Evolutionary conservation across 2,797 vertebrate genomes (phyloP).

Genomic region (Hypotaenidia philippensis): DNA sequence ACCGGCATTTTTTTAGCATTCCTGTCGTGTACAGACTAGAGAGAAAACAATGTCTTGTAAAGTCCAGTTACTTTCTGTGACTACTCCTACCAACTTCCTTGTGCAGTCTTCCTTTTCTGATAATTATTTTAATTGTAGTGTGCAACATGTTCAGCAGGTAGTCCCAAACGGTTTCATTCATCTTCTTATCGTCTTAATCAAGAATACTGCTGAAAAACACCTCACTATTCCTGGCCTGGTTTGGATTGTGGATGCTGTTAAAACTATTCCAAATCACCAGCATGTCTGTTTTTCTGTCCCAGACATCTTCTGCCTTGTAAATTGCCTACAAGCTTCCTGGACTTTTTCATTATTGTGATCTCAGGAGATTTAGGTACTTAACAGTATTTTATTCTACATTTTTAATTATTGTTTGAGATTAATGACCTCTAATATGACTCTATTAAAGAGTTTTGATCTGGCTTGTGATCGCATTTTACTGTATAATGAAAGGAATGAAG

Average conservation of each 20-base stretch:
- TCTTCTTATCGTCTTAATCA: background rate
- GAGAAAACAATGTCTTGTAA: background rate
- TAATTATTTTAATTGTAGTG: background rate
- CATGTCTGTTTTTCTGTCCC: background rate
- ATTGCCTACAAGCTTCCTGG: background rate
- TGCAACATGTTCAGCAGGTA: background rate
- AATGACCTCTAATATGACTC: background rate
- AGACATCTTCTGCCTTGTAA: background rate
- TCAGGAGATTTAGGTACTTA: background rate
- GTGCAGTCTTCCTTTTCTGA: background rate
- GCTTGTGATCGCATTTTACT: background rate
- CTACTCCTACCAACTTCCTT: background rate
- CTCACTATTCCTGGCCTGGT: background rate
- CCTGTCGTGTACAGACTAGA: background rate
- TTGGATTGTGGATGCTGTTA: background rate
- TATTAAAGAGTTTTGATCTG: background rate
- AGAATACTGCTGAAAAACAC: background rate
- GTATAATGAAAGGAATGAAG: background rate
- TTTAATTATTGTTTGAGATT: conserved; percentile 9
- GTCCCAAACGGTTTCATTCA: background rate
- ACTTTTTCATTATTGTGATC: background rate
- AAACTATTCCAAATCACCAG: background rate
- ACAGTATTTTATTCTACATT: background rate
- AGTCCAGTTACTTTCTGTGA: background rate
- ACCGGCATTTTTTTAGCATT: background rate